A percentile compares a stretch with the other conserved stretches of the same genome.
Evolutionary conservation across 2,113 vertebrate species (phyloP).

Genomic region (Fulmarus glacialis): DNA sequence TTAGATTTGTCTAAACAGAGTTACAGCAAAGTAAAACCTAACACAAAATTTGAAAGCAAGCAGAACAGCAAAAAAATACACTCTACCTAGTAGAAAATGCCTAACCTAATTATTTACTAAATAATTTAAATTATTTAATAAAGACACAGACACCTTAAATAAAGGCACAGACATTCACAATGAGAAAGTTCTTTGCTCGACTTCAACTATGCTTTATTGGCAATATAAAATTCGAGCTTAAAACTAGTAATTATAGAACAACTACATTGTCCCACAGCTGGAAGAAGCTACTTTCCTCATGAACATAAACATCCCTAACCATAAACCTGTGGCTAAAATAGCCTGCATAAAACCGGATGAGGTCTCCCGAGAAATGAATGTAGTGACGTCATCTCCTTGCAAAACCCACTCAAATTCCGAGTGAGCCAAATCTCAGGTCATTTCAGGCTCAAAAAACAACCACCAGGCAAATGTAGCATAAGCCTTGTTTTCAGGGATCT

Average conservation of each 20-base stretch:
- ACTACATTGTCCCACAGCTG: background rate
- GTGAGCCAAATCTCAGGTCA: slow-evolving; percentile 17
- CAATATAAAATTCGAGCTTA: background rate
- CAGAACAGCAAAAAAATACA: background rate
- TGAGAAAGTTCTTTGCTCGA: background rate
- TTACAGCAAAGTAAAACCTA: background rate
- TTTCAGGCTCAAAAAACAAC: slow-evolving; percentile 32
- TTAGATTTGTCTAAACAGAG: background rate
- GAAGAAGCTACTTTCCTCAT: background rate
- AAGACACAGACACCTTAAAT: background rate
- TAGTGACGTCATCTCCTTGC: slow-evolving; percentile 7
- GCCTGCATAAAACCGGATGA: slow-evolving; percentile 3
- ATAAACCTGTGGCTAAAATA: slow-evolving; percentile 36
- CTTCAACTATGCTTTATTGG: background rate
- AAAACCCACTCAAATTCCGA: background rate
- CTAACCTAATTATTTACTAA: background rate
- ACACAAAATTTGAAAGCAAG: background rate
- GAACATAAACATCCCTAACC: slow-evolving; percentile 22
- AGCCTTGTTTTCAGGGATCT: background rate
- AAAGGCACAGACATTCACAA: background rate
- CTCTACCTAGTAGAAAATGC: background rate
- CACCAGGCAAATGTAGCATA: background rate
- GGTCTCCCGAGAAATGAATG: slow-evolving; percentile 17
- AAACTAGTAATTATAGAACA: background rate
- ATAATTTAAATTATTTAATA: background rate